These are phyloP conservation scores for Ferdinandea cuprea DNA, from an alignment of 2,888 invertebrate species.

Conservation along the genomic window DNA sequence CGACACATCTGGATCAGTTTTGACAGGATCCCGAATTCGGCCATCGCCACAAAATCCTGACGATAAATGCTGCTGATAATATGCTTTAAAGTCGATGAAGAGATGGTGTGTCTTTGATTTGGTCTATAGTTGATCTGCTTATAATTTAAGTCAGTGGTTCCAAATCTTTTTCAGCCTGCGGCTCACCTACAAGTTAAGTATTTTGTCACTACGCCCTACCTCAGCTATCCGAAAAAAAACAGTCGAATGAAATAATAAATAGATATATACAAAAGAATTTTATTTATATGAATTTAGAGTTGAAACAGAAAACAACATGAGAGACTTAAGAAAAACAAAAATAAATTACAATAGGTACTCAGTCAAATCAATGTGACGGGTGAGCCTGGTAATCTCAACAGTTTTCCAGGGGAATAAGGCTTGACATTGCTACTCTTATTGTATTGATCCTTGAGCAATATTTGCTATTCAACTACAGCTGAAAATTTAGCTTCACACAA, in stretches of 20 bases:
- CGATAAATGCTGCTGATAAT: too few relatives aligned
- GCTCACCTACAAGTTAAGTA: constrained; percentile 9
- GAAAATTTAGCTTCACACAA: constrained; percentile 15
- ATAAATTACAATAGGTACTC: constrained; percentile 19
- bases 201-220: constrained; percentile 13
- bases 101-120: too few relatives aligned
- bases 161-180: constrained; percentile 8
- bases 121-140: too few relatives aligned
- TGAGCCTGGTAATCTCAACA: constrained; percentile 22
- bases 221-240: too few relatives aligned
- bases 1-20: too few relatives aligned
- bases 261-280: too few relatives aligned
- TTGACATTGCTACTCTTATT: constrained; percentile 37
- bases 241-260: too few relatives aligned
- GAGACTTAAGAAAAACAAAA: constrained; percentile 27
- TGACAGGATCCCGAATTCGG: too few relatives aligned
- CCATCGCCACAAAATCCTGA: too few relatives aligned
- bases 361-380: constrained; percentile 32
- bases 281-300: constrained; percentile 14
- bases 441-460: constrained; percentile 24
- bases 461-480: constrained; percentile 33
- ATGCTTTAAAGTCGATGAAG: too few relatives aligned
- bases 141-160: background rate
- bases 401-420: constrained; percentile 31
- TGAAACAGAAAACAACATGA: constrained; percentile 14